Base-by-base conservation (phyloP, 1,140 invertebrate species). In the Ceratosolen solmsi region DNA sequence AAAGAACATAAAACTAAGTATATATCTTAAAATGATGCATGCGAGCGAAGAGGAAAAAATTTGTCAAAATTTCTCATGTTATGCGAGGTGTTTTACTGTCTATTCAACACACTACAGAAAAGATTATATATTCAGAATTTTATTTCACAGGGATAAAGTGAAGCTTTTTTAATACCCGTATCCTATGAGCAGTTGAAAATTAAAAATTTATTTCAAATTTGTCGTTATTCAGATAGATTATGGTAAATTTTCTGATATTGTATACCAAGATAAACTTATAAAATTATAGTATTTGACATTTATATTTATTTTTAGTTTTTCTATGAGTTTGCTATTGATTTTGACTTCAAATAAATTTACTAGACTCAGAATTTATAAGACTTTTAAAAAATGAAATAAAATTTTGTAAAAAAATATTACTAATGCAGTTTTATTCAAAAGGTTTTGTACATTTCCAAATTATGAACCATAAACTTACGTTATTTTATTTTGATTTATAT, bases 1-100 rank as follows among this genome's bases (percentile, higher is more conserved):
- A n/a, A 68, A 38, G 3, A 9, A n/a, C 36, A 65, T 65, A 13
- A 58, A 58, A 58, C 7, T 2, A 22, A 38, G n/a, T 3, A 20
- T 65, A 17, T 1, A 36, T 33, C 63, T 68, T 11, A 38, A 68
- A 60, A 8, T n/a, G 11, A 36, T 4, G 74, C 20, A 38, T 38
- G 1, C 17, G 17, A 46, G 22, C 5, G 30, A 58, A 2, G 36
- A 56, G 20, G 1, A 54, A 77, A 78, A 78, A 78, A 78, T 70
- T 68, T 38, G 46, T 33, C 63, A 54, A 68, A 68, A 68, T 68
- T 68, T 38, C 33, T 38, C 33, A 38, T 78, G 30, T 65, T 63
- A 30, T 58, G n/a, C 17, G 15, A 27, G 1, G 3, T 63, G 1
- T 15, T 51, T 56, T 74, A 56, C 27, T 13, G 27, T 5, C 17